Conservation (phyloP, 2,888 invertebrate species). For the Mimas tiliae region DNA sequence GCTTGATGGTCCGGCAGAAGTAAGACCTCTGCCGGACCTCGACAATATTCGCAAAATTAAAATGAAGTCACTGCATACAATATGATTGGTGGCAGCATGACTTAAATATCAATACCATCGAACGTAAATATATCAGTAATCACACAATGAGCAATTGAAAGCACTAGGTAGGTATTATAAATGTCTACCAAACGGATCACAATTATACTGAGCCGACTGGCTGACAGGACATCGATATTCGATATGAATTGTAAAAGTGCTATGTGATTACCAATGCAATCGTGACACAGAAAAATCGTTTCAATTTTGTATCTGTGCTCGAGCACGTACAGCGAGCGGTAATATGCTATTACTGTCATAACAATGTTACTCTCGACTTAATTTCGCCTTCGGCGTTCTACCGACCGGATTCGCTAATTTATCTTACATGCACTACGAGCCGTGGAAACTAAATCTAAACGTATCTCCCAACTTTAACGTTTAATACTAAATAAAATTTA, state of each 20-base stretch:
- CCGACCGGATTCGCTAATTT: constrained; percentile 63
- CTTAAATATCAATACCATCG: no score
- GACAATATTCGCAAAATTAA: no score
- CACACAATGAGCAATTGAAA: background rate
- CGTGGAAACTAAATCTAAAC: background rate
- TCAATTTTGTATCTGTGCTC: constrained; percentile 68
- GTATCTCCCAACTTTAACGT: background rate
- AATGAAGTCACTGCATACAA: no score
- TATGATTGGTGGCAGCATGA: no score
- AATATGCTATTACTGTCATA: constrained; percentile 77
- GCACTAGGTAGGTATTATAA: background rate
- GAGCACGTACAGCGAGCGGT: constrained; percentile 65
- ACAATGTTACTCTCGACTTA: constrained; percentile 81
- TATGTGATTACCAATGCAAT: constrained; percentile 68
- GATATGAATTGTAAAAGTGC: constrained; percentile 54
- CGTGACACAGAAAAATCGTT: constrained; percentile 73
- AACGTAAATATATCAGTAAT: constrained; percentile 5
- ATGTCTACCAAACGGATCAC: constrained; percentile 15
- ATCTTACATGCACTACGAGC: constrained; percentile 53
- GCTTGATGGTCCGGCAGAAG: no score
- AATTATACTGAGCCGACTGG: background rate
- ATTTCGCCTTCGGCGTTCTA: constrained; percentile 69
- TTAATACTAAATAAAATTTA: background rate
- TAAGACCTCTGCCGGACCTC: no score
- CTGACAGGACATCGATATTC: constrained; percentile 20